A percentile compares a stretch with the other conserved stretches of the same genome.
These are phyloP conservation scores for Tenrec ecaudatus DNA, from an alignment of 2,113 vertebrate species.

Conservation along the genomic window DNA sequence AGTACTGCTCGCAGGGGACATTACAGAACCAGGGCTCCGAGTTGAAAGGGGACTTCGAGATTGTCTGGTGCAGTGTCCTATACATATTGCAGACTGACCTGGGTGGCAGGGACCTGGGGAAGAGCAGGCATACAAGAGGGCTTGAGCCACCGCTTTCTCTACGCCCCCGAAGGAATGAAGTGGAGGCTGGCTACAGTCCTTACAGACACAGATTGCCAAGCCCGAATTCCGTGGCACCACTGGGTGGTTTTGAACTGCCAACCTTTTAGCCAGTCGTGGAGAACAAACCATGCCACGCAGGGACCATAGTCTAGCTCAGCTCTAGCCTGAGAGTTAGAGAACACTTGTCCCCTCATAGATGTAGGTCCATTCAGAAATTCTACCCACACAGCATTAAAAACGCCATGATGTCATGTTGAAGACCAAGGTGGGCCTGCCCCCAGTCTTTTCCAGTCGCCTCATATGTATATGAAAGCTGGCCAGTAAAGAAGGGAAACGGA, in stretches of 20 bases:
- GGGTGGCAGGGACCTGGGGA: accelerated
- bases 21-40: neutral
- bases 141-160: neutral
- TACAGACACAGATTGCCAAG: neutral
- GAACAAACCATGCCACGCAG: neutral
- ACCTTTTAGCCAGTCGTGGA: neutral
- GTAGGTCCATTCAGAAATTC: neutral
- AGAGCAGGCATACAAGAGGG: neutral
- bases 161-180: neutral
- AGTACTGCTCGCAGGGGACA: neutral
- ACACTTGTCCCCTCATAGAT: neutral
- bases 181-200: neutral
- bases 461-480: too few relatives aligned
- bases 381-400: neutral
- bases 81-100: neutral
- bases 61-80: neutral
- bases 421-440: too few relatives aligned
- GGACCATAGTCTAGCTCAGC: neutral
- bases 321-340: neutral
- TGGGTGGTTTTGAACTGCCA: neutral
- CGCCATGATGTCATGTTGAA: too few relatives aligned
- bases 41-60: neutral
- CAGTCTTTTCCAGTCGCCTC: too few relatives aligned
- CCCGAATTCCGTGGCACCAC: neutral
- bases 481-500: too few relatives aligned